Percentiles rank a stretch among this genome's conserved stretches.
Conservation (phyloP, 1,140 invertebrate genomes). For the Sinonovacula constricta region DNA sequence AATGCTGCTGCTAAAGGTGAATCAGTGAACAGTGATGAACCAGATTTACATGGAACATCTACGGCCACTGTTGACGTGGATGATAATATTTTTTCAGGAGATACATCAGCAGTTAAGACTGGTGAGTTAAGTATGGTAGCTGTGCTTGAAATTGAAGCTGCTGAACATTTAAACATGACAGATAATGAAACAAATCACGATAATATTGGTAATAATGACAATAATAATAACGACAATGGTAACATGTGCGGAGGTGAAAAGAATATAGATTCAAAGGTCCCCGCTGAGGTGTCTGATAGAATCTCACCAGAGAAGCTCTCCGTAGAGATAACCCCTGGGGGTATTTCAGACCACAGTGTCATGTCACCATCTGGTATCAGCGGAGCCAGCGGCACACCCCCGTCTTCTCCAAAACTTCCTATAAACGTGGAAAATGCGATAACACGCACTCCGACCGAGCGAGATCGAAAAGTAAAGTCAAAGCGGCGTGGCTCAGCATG, state of each 20-base stretch:
- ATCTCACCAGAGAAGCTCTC: not conserved
- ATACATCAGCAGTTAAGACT: not conserved
- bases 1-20: not conserved
- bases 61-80: not conserved
- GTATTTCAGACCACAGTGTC: not conserved
- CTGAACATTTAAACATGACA: not conserved
- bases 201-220: not conserved
- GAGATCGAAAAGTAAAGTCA: conserved; percentile 1
- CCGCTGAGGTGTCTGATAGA: not conserved
- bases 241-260: too few relatives aligned
- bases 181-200: not conserved
- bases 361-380: not conserved
- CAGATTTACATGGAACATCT: not conserved
- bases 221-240: not conserved
- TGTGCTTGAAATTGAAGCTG: not conserved
- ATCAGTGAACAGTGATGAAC: not conserved
- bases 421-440: not conserved
- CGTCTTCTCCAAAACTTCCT: not conserved
- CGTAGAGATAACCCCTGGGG: not conserved
- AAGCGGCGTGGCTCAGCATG: conserved; percentile 26
- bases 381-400: not conserved
- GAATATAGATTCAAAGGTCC: not conserved
- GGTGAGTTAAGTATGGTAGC: not conserved
- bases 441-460: not conserved
- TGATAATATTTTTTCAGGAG: not conserved